Conservation (phyloP, 2,888 invertebrate genomes). For the Atethmia centrago region DNA sequence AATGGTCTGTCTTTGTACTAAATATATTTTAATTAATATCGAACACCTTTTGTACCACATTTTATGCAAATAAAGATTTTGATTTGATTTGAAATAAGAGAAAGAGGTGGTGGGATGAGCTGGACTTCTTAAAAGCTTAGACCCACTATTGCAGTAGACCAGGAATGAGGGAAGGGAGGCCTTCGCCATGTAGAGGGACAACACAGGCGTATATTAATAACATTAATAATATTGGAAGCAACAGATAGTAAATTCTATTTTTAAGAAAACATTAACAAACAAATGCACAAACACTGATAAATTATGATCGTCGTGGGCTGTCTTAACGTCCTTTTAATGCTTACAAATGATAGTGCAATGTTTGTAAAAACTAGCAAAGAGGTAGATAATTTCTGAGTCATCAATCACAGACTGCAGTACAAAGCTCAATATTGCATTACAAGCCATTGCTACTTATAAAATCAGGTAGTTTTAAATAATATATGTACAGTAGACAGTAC, state of each 20-base stretch:
- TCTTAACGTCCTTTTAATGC: slow-evolving; percentile 7
- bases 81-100: neutral
- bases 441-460: neutral
- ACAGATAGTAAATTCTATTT: neutral
- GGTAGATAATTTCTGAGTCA: slow-evolving; percentile 40
- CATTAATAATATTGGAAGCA: no score
- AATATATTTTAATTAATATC: neutral
- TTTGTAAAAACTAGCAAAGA: slow-evolving; percentile 25
- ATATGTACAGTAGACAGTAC: neutral
- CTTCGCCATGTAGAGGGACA: neutral
- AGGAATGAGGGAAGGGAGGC: rapidly evolving
- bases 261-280: neutral
- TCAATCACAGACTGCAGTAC: slow-evolving; percentile 18
- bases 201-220: neutral
- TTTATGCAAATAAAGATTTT: neutral
- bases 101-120: neutral
- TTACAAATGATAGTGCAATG: slow-evolving; percentile 8
- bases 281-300: slow-evolving; percentile 18
- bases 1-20: neutral
- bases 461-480: slow-evolving; percentile 3
- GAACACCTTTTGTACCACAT: neutral
- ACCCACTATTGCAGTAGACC: no score
- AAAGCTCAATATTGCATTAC: slow-evolving; percentile 29
- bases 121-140: neutral
- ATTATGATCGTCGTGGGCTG: neutral